A percentile compares a stretch with the other conserved stretches of the same genome.
Conservation (phyloP, 2,113 vertebrate genomes). For the Crotalus tigris region DNA sequence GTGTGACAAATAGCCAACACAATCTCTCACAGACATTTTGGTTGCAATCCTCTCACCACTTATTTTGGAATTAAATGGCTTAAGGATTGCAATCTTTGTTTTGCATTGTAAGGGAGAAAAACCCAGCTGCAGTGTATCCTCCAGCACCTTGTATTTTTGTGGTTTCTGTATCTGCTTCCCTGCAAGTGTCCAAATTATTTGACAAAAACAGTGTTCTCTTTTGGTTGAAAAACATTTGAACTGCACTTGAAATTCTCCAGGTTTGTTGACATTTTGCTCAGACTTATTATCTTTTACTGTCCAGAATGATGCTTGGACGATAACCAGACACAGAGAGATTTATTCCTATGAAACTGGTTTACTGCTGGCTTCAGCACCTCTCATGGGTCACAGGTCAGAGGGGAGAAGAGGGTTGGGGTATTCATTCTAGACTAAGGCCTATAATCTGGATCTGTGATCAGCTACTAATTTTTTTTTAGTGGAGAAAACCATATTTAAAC, state of each 20-base stretch:
- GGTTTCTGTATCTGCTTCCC: constrained; percentile 61
- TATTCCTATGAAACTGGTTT: constrained; percentile 51
- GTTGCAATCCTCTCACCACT: constrained; percentile 36
- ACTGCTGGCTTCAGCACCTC: constrained; percentile 42
- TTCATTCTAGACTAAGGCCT: neutral
- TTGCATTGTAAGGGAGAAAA: neutral
- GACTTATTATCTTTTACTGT: constrained; percentile 66
- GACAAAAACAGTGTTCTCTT: constrained; percentile 57
- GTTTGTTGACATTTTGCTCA: constrained; percentile 66
- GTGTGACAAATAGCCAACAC: constrained; percentile 51
- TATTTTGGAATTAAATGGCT: neutral
- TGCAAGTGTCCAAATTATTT: constrained; percentile 49
- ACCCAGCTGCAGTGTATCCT: constrained; percentile 63
- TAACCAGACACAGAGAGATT: constrained; percentile 61
- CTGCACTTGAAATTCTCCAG: constrained; percentile 62
- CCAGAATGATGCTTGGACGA: constrained; percentile 62
- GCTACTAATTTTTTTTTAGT: neutral
- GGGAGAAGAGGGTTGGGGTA: constrained; percentile 9
- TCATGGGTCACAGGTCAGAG: constrained; percentile 42
- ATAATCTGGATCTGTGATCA: neutral
- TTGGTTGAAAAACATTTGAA: constrained; percentile 56
- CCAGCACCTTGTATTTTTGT: constrained; percentile 64
- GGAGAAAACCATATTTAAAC: neutral
- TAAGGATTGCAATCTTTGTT: neutral
- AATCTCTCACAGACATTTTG: constrained; percentile 52